Conservation (phyloP, 1,140 invertebrate species). For the Pachypsylla venusta region DNA sequence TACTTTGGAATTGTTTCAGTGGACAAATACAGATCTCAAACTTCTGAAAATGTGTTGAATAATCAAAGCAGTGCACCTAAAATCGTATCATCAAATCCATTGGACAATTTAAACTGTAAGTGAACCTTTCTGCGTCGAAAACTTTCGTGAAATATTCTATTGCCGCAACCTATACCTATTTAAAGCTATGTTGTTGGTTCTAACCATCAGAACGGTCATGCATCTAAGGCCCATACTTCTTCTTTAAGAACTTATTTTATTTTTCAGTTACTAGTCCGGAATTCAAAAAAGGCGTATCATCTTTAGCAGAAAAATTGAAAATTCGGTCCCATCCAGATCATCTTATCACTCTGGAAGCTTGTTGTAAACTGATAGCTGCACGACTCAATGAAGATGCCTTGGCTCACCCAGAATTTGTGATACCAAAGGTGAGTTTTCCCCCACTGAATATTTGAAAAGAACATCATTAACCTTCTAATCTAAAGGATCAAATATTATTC, state of each 20-base stretch:
- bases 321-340: slow-evolving; percentile 68
- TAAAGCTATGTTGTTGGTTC: no score
- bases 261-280: slow-evolving; percentile 63
- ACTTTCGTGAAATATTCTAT: no score
- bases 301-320: slow-evolving; percentile 60
- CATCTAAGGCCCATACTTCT: no score
- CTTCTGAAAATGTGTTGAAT: not conserved
- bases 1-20: not conserved
- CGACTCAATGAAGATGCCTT: slow-evolving; percentile 48
- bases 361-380: slow-evolving; percentile 48
- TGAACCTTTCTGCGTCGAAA: no score
- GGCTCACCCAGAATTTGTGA: slow-evolving; percentile 41
- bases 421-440: slow-evolving; percentile 33
- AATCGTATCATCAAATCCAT: not conserved
- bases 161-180: no score
- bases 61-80: slow-evolving; percentile 1
- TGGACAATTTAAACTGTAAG: slow-evolving; percentile 7
- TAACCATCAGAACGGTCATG: no score
- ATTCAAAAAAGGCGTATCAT: slow-evolving; percentile 63
- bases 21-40: not conserved
- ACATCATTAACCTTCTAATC: no score
- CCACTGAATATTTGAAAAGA: no score
- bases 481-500: no score
- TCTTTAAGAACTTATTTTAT: not conserved
- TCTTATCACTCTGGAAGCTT: slow-evolving; percentile 55